phyloP scores from a whole-genome alignment of 2,113 vertebrate genomes.

The Tapirus terrestris region DNA sequence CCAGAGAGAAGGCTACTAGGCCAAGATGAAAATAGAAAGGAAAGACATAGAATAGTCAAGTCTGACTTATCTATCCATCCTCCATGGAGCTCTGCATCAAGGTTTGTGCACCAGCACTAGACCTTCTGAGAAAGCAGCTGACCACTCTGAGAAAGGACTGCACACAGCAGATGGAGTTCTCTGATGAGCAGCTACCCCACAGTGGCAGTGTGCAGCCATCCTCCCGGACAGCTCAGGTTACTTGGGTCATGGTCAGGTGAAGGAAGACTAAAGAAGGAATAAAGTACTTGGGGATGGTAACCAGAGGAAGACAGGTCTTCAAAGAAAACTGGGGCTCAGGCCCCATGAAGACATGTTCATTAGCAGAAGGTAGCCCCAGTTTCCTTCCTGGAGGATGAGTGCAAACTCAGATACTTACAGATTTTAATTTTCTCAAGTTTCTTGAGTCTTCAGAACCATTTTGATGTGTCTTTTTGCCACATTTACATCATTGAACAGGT shows the following conservation, averaged over 20 bases:
- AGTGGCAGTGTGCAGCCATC: not conserved
- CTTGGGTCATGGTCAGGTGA: not conserved
- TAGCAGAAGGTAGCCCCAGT: not conserved
- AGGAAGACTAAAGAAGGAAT: not conserved
- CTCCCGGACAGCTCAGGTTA: not conserved
- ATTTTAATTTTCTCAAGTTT: not conserved
- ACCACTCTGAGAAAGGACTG: not conserved
- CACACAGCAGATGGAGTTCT: not conserved
- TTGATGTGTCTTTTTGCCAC: not conserved
- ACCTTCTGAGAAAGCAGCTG: not conserved
- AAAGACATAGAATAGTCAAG: not conserved
- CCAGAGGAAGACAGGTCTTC: not conserved
- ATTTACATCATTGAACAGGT: not conserved
- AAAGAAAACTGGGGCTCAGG: not conserved
- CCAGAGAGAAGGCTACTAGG: not conserved
- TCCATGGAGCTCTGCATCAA: not conserved
- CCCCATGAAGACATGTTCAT: not conserved
- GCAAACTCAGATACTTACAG: not conserved
- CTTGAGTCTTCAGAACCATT: not conserved
- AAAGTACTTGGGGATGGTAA: not conserved
- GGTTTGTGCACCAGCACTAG: too few relatives aligned
- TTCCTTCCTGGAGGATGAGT: not conserved
- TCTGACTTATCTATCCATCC: not conserved
- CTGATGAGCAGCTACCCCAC: not conserved
- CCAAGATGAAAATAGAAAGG: not conserved